Conservation (phyloP, 2,888 invertebrate species). For the Diachrysia chrysitis region DNA sequence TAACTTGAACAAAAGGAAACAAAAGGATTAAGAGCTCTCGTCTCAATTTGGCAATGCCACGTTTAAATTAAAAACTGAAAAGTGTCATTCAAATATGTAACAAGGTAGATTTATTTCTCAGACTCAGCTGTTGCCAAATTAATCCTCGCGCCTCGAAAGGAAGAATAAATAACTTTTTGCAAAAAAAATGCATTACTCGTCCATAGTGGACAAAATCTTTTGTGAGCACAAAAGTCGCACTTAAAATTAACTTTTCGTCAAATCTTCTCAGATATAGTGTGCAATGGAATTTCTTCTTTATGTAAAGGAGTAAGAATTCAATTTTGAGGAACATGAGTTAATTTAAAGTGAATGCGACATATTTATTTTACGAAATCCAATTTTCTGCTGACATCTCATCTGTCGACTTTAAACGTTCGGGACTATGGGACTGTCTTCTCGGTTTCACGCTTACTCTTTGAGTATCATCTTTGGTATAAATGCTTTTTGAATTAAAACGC, state of each 20-base stretch:
- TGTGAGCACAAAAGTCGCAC: conserved; percentile 79
- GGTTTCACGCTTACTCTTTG: conserved; percentile 84
- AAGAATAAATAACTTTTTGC: conserved; percentile 73
- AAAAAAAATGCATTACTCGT: conserved; percentile 71
- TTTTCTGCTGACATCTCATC: conserved; percentile 89
- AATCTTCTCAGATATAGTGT: conserved; percentile 49
- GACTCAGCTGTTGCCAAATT: conserved; percentile 70
- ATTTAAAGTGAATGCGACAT: conserved; percentile 85
- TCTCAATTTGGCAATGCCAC: conserved; percentile 70
- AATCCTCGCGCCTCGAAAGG: conserved; percentile 73
- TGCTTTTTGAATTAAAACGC: conserved; percentile 65
- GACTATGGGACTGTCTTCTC: conserved; percentile 82
- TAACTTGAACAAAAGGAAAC: conserved; percentile 68
- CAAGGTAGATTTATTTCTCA: conserved; percentile 73
- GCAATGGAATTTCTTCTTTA: conserved; percentile 62
- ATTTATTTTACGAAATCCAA: conserved; percentile 89
- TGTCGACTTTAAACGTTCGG: conserved; percentile 87
- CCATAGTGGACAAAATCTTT: conserved; percentile 82
- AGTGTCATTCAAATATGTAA: conserved; percentile 82
- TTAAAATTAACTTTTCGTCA: conserved; percentile 85
- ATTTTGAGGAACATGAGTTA: conserved; percentile 61
- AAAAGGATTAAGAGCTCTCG: conserved; percentile 75
- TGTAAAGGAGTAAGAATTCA: conserved; percentile 47
- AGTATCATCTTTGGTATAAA: conserved; percentile 71
- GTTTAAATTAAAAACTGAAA: conserved; percentile 75